These are phyloP conservation scores for Galerucella pusilla DNA, from an alignment of 2,888 invertebrate species.

Conservation along the genomic window DNA sequence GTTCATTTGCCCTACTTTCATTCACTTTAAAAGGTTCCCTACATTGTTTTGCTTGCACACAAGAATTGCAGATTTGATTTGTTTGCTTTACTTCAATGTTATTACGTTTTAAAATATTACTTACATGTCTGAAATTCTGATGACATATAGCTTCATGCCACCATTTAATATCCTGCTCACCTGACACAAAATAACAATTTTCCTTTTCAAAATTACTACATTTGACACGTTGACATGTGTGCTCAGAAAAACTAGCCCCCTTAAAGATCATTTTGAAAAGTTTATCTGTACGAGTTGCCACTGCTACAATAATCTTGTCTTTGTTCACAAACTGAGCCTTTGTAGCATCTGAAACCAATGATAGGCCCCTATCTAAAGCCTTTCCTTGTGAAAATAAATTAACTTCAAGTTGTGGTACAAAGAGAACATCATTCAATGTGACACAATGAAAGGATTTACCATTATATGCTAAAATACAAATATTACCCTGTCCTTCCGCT, in stretches of 20 bases:
- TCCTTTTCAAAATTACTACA: background rate
- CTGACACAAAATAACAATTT: background rate
- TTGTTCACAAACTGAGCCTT: too few species aligned
- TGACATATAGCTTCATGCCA: constrained; percentile 28
- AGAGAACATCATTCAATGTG: constrained; percentile 46
- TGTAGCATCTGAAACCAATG: background rate
- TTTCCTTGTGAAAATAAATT: too few species aligned
- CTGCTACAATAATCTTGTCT: too few species aligned
- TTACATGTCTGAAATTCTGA: constrained; percentile 40
- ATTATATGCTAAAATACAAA: constrained; percentile 9
- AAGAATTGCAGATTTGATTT: background rate
- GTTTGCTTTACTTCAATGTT: constrained; percentile 19
- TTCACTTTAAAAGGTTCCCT: background rate
- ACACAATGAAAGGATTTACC: constrained; percentile 39
- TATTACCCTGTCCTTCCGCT: constrained; percentile 31
- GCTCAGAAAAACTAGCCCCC: background rate
- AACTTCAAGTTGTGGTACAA: background rate
- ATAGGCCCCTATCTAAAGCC: background rate
- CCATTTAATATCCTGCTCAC: background rate
- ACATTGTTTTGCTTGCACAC: too few species aligned
- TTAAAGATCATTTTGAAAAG: background rate
- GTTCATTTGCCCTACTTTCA: constrained; percentile 23
- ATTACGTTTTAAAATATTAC: constrained; percentile 23
- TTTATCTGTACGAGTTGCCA: too few species aligned
- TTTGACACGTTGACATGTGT: background rate